Base-by-base conservation (phyloP, 2,797 vertebrate species). In the Darevskia mixta region DNA sequence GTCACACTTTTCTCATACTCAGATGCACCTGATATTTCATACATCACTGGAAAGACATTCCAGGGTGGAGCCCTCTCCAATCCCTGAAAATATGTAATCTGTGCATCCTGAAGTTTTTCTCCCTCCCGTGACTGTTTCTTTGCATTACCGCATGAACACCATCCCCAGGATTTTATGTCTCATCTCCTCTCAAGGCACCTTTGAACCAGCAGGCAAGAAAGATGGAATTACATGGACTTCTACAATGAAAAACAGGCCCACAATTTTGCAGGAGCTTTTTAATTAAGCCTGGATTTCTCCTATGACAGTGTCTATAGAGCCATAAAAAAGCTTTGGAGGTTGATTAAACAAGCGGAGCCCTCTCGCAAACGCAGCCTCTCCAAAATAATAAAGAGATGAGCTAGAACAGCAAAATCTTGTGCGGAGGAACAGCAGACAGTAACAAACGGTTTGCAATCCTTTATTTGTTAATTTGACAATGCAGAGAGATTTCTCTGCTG, bases 271-370 rank as follows among this genome's bases (percentile, higher is more conserved):
- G 41, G 77, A 81, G 79, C 64, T 87, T 90, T 92, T 86, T 58
- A 81, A 88, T 88, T 89, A 89, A 88, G 76, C 29, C 38, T 55
- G 86, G 66, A 64, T 2, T 1, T 90, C 79, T 94, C 85, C 89
- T 25, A 83, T 89, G 78, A 91, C 23, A 0, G 80, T 1, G 27
- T 17, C 76, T 82, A 86, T 80, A 79, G 64, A 88, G 90, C 5
- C 0, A 82, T 87, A 35, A 83, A 91, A 55, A 82, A 38, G 69
- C 88, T 82, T n/a, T 72, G 76, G 91, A 86, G 86, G 13, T 4
- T 82, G 88, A 79, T 86, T 72, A 84, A 92, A 80, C 77, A 89
- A 73, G 41, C 9, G 13, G 20, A 10, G 77, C 72, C 43, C 25
- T 83, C 1, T 27, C 0, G 0, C 82, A 9, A 55, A 29, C 13